Percentiles rank a stretch among this genome's conserved stretches.
phyloP scores from a whole-genome alignment of 92 coral and sea anemone genomes.

The Galaxea fascicularis region DNA sequence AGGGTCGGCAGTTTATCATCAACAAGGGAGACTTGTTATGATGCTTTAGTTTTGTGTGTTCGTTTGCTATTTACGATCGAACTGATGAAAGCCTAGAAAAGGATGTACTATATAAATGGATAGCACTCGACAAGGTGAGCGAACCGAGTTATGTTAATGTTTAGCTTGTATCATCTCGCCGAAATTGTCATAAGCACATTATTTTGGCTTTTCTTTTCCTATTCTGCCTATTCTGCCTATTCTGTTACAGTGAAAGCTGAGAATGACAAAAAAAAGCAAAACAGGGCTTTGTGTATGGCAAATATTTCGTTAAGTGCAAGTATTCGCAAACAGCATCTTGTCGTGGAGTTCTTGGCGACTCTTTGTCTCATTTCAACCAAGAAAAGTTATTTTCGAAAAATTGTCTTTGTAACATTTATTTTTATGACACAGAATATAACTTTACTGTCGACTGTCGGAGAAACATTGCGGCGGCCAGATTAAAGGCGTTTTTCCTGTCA shows the following conservation, averaged over 20 bases:
- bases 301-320: not conserved
- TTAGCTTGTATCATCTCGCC: not conserved
- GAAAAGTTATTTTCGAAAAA: not conserved
- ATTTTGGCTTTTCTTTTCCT: too few relatives aligned
- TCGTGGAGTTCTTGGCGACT: not conserved
- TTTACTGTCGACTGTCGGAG: slow-evolving; percentile 2
- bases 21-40: not conserved
- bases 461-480: slow-evolving; percentile 9
- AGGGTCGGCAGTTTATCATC: not conserved
- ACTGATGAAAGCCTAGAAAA: not conserved
- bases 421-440: not conserved
- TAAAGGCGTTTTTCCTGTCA: not conserved
- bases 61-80: not conserved
- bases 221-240: too few relatives aligned
- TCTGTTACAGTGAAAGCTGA: too few relatives aligned
- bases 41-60: not conserved
- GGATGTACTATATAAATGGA: not conserved
- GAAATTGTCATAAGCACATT: too few relatives aligned
- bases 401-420: slow-evolving; percentile 7
- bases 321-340: not conserved
- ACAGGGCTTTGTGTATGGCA: not conserved
- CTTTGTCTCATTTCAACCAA: not conserved
- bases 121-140: slow-evolving; percentile 5
- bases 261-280: not conserved
- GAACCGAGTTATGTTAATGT: not conserved